phyloP scores from a whole-genome alignment of 2,797 vertebrate genomes.

The Etheostoma perlongum region DNA sequence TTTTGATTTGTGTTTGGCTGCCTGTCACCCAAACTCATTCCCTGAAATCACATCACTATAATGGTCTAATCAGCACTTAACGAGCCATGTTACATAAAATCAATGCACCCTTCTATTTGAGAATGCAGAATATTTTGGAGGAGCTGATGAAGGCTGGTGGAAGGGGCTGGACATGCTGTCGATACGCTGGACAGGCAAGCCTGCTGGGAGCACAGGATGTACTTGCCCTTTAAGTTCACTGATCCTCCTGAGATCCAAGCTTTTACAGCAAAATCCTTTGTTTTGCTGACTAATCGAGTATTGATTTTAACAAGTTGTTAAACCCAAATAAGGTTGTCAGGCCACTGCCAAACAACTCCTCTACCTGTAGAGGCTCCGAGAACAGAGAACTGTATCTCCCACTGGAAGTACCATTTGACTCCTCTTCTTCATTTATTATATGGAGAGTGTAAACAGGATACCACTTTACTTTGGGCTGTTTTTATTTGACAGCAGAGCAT shows the following conservation, averaged over 20 bases:
- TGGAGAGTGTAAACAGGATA: constrained; percentile 8
- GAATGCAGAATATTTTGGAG: constrained; percentile 80
- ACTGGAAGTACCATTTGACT: constrained; percentile 20
- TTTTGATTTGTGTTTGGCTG: constrained; percentile 76
- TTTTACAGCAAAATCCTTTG: constrained; percentile 84
- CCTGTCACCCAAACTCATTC: constrained; percentile 80
- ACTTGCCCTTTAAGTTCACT: constrained; percentile 67
- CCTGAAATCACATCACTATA: constrained; percentile 83
- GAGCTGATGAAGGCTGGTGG: constrained; percentile 70
- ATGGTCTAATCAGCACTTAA: constrained; percentile 86
- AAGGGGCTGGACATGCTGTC: constrained; percentile 67
- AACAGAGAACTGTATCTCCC: constrained; percentile 37
- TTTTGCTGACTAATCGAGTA: constrained; percentile 86
- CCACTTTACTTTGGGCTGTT: constrained; percentile 25
- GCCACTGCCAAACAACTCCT: constrained; percentile 66
- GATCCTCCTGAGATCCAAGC: constrained; percentile 72
- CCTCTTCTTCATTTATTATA: constrained; percentile 42
- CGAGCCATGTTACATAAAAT: constrained; percentile 85
- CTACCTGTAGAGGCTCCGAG: constrained; percentile 60
- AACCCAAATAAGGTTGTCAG: constrained; percentile 77
- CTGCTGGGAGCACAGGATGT: constrained; percentile 61
- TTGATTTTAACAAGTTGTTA: constrained; percentile 82
- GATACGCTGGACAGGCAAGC: constrained; percentile 59
- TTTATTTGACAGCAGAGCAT: constrained; percentile 26
- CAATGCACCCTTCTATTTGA: constrained; percentile 76